Conservation (phyloP, 2,888 invertebrate genomes). For the Pristionchus entomophagus region DNA sequence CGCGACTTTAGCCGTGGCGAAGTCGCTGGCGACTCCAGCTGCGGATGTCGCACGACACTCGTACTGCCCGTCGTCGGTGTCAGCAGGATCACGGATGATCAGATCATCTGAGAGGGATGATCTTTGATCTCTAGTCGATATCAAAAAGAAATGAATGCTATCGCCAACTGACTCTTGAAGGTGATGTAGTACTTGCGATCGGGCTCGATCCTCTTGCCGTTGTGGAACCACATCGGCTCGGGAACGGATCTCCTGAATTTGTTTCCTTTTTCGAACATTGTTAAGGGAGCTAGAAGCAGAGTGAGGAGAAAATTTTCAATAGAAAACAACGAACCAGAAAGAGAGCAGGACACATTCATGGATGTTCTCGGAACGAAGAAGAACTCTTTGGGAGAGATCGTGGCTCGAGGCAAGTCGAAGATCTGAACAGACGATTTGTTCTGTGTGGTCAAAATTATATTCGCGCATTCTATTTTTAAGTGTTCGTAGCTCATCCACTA, state of each 20-base stretch:
- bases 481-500: no score
- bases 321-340: no score
- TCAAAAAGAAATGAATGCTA: not conserved
- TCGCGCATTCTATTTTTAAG: constrained; percentile 42
- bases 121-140: not conserved
- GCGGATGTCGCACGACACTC: constrained; percentile 77
- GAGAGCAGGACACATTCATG: constrained; percentile 74
- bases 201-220: constrained; percentile 57
- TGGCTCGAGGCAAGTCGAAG: constrained; percentile 73
- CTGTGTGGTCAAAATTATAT: not conserved
- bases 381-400: constrained; percentile 68
- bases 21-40: constrained; percentile 76
- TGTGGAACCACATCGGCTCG: constrained; percentile 49
- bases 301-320: no score
- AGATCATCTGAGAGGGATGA: constrained; percentile 66
- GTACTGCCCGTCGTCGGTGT: constrained; percentile 77
- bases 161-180: constrained; percentile 58
- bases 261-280: not conserved
- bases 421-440: constrained; percentile 53
- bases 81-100: constrained; percentile 65
- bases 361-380: constrained; percentile 70
- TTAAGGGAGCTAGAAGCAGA: no score
- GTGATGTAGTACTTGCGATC: constrained; percentile 65
- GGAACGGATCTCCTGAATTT: constrained; percentile 35
- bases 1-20: constrained; percentile 76